A percentile compares a stretch with the other conserved stretches of the same genome.
Evolutionary conservation across 2,113 vertebrate genomes (phyloP).

Genomic region (Nesogale talazaci): DNA sequence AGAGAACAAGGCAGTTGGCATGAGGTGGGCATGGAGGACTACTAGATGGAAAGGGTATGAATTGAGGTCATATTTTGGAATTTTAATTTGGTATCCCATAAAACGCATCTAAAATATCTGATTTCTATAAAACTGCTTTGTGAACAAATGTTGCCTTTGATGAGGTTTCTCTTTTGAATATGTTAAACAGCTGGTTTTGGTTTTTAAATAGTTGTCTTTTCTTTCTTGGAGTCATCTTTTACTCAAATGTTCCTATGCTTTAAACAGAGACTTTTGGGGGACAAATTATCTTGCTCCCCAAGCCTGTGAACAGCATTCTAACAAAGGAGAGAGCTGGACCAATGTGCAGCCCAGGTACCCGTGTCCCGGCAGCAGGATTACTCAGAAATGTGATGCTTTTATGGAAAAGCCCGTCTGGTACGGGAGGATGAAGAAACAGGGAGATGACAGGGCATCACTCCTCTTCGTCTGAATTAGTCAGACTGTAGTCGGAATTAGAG

Average conservation of each 20-base stretch:
- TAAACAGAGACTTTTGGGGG: not conserved
- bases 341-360: not conserved
- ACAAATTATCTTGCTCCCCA: not conserved
- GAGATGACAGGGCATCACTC: not conserved
- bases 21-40: not conserved
- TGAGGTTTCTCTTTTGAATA: conserved; percentile 40
- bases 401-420: not conserved
- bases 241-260: not conserved
- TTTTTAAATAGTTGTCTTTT: conserved; percentile 24
- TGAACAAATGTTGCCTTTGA: conserved; percentile 23
- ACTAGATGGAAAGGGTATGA: not conserved
- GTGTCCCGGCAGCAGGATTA: not conserved
- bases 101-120: conserved; percentile 47
- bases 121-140: conserved; percentile 46
- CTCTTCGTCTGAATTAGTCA: conserved; percentile 46
- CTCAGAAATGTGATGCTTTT: not conserved
- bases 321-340: not conserved
- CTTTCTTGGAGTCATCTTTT: conserved; percentile 19
- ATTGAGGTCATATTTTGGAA: not conserved
- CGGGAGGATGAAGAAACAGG: not conserved
- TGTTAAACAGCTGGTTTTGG: conserved; percentile 63
- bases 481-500: conserved; percentile 19
- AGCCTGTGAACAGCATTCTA: not conserved
- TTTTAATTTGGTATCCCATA: conserved; percentile 15
- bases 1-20: not conserved